phyloP scores from a whole-genome alignment of 2,888 invertebrate genomes.

The Drosophila diplacantha region DNA sequence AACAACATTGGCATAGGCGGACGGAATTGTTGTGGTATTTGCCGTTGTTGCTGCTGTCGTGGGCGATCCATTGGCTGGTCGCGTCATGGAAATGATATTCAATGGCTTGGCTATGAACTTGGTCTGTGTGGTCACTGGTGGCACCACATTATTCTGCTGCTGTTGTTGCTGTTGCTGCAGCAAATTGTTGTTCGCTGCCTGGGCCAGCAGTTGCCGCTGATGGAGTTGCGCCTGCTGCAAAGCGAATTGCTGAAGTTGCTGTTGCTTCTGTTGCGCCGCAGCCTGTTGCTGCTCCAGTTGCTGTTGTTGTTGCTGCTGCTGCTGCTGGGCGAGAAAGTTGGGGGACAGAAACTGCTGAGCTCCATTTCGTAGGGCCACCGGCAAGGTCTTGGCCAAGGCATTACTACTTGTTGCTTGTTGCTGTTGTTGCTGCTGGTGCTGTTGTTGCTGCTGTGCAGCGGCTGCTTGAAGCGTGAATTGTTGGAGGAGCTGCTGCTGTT shows the following conservation, averaged over 20 bases:
- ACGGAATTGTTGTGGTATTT: constrained; percentile 65
- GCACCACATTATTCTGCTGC: constrained; percentile 50
- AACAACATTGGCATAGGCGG: constrained; percentile 67
- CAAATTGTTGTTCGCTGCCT: constrained; percentile 65
- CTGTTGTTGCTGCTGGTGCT: constrained; percentile 52
- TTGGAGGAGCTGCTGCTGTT: constrained; percentile 60
- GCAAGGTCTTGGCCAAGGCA: constrained; percentile 54
- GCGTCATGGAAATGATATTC: constrained; percentile 75
- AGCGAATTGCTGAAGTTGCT: constrained; percentile 72
- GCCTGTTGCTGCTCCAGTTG: constrained; percentile 59
- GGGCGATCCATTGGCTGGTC: constrained; percentile 57
- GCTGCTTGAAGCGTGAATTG: constrained; percentile 52
- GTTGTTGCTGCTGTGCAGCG: constrained; percentile 59
- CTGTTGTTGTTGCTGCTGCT: constrained; percentile 63
- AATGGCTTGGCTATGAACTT: constrained; percentile 75
- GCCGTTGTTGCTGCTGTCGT: constrained; percentile 58
- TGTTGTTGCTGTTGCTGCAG: constrained; percentile 54
- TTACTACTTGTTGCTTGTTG: constrained; percentile 64
- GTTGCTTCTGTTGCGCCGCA: constrained; percentile 51
- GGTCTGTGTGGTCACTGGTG: constrained; percentile 46
- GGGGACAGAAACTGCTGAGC: constrained; percentile 61
- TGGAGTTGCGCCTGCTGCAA: constrained; percentile 64
- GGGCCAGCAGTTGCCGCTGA: constrained; percentile 65
- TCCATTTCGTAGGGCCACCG: constrained; percentile 69
- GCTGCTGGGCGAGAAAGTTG: constrained; percentile 56